Evolutionary conservation across 2,797 vertebrate genomes (phyloP).

Genomic region (Chiroxiphia lanceolata): DNA sequence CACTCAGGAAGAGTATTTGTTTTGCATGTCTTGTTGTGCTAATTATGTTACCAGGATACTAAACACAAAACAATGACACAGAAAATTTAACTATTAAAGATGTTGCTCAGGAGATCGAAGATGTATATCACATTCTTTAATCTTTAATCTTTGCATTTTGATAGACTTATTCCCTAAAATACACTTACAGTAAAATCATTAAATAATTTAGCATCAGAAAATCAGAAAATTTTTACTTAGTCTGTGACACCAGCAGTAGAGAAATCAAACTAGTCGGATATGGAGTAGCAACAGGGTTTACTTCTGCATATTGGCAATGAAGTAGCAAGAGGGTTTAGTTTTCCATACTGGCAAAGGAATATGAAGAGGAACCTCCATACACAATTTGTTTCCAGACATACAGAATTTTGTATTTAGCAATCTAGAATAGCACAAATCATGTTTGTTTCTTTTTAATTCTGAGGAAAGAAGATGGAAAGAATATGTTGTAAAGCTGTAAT

Average conservation of each 20-base stretch:
- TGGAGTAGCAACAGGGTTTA: background rate
- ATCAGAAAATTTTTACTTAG: background rate
- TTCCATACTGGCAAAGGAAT: background rate
- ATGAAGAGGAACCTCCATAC: background rate
- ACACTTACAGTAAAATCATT: background rate
- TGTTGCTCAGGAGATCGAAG: background rate
- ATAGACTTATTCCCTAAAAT: background rate
- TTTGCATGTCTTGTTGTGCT: slow-evolving; percentile 58
- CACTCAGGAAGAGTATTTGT: slow-evolving; percentile 29
- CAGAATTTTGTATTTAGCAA: background rate
- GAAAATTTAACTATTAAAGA: background rate
- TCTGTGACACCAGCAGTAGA: background rate
- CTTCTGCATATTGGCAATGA: background rate
- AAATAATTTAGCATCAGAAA: background rate
- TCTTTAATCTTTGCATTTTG: background rate
- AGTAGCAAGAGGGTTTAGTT: background rate
- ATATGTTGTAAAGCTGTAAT: background rate
- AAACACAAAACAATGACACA: slow-evolving; percentile 63
- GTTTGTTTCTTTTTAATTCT: background rate
- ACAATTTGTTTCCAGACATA: background rate
- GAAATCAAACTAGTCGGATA: background rate
- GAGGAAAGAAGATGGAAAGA: background rate
- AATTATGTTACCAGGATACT: slow-evolving; percentile 77
- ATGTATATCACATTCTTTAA: background rate
- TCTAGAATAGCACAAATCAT: background rate